Conservation (phyloP, 2,888 invertebrate genomes). For the Lithophane socia region DNA sequence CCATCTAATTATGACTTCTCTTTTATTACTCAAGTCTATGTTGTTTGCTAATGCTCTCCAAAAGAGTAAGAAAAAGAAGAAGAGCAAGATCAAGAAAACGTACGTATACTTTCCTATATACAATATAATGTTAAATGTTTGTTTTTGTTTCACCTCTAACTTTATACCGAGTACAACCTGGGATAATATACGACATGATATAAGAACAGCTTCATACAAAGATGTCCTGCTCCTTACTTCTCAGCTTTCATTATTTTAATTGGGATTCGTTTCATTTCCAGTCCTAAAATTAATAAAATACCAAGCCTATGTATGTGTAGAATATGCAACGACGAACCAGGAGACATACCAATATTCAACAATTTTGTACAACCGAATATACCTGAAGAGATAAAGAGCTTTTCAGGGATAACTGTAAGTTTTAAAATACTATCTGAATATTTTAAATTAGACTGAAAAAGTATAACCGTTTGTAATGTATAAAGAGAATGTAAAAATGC, state of each 20-base stretch:
- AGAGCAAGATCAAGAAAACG: constrained; percentile 75
- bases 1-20: constrained; percentile 77
- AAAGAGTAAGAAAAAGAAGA: constrained; percentile 80
- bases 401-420: constrained; percentile 84
- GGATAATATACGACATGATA: not conserved
- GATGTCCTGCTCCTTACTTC: not conserved
- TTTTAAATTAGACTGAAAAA: not conserved
- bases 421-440: not conserved
- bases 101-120: constrained; percentile 66
- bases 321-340: constrained; percentile 81
- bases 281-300: constrained; percentile 66
- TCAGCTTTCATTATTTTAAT: not conserved
- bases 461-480: not conserved
- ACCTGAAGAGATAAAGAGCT: constrained; percentile 81
- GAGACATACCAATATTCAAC: constrained; percentile 83
- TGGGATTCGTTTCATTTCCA: constrained; percentile 62
- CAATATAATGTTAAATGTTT: not conserved
- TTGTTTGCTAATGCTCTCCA: constrained; percentile 81
- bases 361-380: constrained; percentile 80
- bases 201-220: not conserved
- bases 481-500: not conserved
- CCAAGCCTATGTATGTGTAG: constrained; percentile 75
- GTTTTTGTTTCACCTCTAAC: not conserved
- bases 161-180: not conserved
- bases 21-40: constrained; percentile 84